Evolutionary conservation across 2,888 invertebrate genomes (phyloP).

Genomic region (Thumatha senex): DNA sequence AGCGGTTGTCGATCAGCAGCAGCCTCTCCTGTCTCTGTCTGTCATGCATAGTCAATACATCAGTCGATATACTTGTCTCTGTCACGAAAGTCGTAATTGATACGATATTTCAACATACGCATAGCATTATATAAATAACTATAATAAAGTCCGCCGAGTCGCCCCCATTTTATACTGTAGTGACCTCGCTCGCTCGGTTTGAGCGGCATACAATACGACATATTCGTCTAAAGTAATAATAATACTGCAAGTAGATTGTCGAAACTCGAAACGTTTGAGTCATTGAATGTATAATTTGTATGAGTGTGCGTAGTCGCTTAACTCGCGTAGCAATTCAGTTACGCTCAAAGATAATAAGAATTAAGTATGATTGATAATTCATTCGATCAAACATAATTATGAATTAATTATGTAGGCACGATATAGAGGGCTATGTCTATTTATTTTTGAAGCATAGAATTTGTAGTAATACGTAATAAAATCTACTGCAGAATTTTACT

Average conservation of each 20-base stretch:
- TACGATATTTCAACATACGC: constrained; percentile 34
- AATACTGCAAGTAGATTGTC: constrained; percentile 36
- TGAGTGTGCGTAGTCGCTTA: constrained; percentile 9
- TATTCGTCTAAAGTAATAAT: constrained; percentile 44
- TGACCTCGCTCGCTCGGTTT: constrained; percentile 57
- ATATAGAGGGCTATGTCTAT: too few species aligned
- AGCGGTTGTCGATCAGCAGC: constrained; percentile 47
- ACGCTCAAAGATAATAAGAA: neutral
- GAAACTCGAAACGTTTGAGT: constrained; percentile 24
- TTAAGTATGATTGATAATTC: constrained; percentile 10
- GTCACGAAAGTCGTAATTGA: constrained; percentile 32
- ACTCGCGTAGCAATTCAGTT: constrained; percentile 1
- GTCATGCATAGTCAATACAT: constrained; percentile 17
- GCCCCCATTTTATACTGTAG: constrained; percentile 45
- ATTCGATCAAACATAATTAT: neutral
- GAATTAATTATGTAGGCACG: neutral
- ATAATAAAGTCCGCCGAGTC: constrained; percentile 58
- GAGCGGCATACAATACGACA: constrained; percentile 31
- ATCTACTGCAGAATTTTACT: too few species aligned
- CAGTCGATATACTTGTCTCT: constrained; percentile 29
- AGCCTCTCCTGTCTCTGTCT: constrained; percentile 48
- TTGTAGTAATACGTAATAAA: too few species aligned
- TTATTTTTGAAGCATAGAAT: too few species aligned
- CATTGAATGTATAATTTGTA: constrained; percentile 17
- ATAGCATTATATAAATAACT: constrained; percentile 25